Evolutionary conservation across 2,113 vertebrate species (phyloP), one percentile per base, ranked within the genome.

Genomic region (Esox niger): DNA sequence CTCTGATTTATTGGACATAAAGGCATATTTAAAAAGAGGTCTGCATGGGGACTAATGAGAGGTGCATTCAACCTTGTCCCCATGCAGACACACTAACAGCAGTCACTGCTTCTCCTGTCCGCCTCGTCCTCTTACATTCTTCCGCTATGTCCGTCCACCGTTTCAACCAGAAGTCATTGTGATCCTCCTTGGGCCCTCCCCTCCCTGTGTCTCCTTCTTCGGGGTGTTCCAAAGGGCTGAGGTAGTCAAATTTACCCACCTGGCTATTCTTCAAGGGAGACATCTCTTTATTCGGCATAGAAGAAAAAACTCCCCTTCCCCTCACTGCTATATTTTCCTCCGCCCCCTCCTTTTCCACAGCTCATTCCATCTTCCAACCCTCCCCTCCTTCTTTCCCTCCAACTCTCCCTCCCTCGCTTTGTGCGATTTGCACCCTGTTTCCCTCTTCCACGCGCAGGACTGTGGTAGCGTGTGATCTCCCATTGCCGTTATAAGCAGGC

Each of bases 221-320:
- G 79, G n/a, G 69, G 78, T 82, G 73, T 80, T 85, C 78, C 73
- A 83, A 87, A 89, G 75, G 78, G 89, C 88, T 89, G 88, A 91
- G 87, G 79, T 85, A 82, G 84, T 90, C 85, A 85, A 79, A 87
- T 86, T 86, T 73, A 60, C 62, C 77, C 64, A 83, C 87, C 81
- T 85, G 84, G 87, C 84, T 83, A 89, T 90, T 90, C 86, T 89
- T 90, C 88, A 90, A 80, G 78, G 71, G 55, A 80, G 82, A 78
- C 68, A 47, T 83, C 79, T 88, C 78, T 84, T 81, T 83, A 86
- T 89, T 82, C 79, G 67, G 30, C 75, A 68, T 66, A 62, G 32
- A 75, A 73, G 59, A 69, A 62, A 58, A 63, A 38, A 63, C 38
- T 17, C 33, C 59, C 46, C 20, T 60, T 26, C 61, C 46, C 35